Percentiles rank a stretch among this genome's conserved stretches.
phyloP scores from a whole-genome alignment of 2,888 invertebrate genomes.

The Ichneumoninae sp. region DNA sequence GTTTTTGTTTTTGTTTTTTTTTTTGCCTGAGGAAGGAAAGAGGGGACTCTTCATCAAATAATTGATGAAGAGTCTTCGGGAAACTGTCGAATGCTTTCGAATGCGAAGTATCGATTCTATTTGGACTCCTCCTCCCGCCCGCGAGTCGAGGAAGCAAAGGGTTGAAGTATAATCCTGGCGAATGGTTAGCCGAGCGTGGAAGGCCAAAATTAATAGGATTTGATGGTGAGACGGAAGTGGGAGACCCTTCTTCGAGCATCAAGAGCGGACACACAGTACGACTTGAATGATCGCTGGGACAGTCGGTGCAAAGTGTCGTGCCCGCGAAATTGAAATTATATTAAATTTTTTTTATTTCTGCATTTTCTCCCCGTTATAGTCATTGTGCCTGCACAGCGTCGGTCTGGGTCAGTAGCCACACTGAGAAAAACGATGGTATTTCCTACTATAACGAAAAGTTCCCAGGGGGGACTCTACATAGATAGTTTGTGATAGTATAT shows the following conservation, averaged over 20 bases:
- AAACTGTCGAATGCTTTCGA: conserved; percentile 47
- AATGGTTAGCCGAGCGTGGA: conserved; percentile 71
- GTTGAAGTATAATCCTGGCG: conserved; percentile 72
- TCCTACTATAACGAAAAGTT: too few relatives aligned
- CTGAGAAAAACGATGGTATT: too few relatives aligned
- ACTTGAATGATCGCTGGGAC: not conserved
- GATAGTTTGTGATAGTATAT: too few relatives aligned
- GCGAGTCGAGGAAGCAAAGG: conserved; percentile 64
- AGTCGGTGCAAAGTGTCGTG: not conserved
- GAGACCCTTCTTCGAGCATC: conserved; percentile 39
- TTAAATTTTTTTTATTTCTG: not conserved
- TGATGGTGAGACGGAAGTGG: conserved; percentile 59
- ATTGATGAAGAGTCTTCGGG: conserved; percentile 36
- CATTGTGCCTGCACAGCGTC: too few relatives aligned
- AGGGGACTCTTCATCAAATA: conserved; percentile 34
- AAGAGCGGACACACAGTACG: conserved; percentile 21
- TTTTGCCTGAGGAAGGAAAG: conserved; percentile 22
- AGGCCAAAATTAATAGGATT: conserved; percentile 75
- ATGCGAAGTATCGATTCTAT: conserved; percentile 55
- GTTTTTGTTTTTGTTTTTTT: not conserved
- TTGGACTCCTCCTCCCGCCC: conserved; percentile 51
- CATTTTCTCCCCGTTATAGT: too few relatives aligned
- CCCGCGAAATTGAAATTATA: not conserved
- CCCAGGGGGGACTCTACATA: too few relatives aligned
- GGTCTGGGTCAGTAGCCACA: too few relatives aligned